These are phyloP conservation scores for Anthoptus insignis DNA, from an alignment of 2,888 invertebrate species.

Conservation along the genomic window DNA sequence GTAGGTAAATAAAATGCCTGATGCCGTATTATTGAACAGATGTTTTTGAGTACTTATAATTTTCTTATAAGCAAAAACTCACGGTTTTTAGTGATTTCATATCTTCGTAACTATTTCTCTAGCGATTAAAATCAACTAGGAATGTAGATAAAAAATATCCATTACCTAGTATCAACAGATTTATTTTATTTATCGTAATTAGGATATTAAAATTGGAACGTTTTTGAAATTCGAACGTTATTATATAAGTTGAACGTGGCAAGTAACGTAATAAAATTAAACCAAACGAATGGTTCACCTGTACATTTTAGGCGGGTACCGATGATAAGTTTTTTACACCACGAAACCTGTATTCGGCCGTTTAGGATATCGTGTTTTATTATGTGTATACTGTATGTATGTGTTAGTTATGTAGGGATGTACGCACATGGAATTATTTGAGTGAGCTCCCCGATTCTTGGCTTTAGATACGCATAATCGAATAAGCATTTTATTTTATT, in stretches of 20 bases:
- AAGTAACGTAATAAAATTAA: background rate
- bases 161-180: too few species aligned
- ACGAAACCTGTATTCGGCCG: constrained; percentile 51
- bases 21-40: too few species aligned
- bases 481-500: background rate
- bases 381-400: constrained; percentile 26
- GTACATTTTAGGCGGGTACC: constrained; percentile 34
- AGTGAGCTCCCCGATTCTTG: too few species aligned
- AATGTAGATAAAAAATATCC: background rate
- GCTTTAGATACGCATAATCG: background rate
- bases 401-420: constrained; percentile 24
- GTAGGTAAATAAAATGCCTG: too few species aligned
- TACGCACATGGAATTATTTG: constrained; percentile 35
- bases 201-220: too few species aligned
- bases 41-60: too few species aligned
- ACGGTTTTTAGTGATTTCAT: too few species aligned
- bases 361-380: constrained; percentile 47
- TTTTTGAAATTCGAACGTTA: too few species aligned
- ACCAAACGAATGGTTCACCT: constrained; percentile 15
- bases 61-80: too few species aligned
- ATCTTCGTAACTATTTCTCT: too few species aligned
- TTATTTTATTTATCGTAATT: too few species aligned
- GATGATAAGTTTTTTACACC: constrained; percentile 47
- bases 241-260: too few species aligned
- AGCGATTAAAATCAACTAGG: background rate